Percentiles rank a stretch among this genome's conserved stretches.
Evolutionary conservation across 2,113 vertebrate genomes (phyloP).

Genomic region (Phylloscopus whistleri): DNA sequence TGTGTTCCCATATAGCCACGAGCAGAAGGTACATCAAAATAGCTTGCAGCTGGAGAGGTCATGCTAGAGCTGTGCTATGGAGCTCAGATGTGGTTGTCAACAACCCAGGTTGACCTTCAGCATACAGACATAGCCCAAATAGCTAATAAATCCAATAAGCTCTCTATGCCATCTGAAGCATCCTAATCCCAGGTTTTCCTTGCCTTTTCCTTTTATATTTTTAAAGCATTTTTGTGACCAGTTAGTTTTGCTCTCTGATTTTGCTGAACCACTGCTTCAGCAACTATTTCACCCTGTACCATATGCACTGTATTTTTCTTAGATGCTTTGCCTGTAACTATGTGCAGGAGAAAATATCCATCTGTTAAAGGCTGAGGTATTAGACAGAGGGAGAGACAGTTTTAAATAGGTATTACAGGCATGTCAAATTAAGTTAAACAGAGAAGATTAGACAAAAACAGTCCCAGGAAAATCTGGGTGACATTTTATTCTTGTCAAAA

Average conservation of each 20-base stretch:
- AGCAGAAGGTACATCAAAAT: background rate
- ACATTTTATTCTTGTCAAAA: conserved; percentile 45
- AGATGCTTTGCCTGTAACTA: conserved; percentile 32
- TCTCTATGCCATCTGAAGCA: background rate
- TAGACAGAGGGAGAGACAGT: conserved; percentile 55
- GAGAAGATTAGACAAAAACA: conserved; percentile 30
- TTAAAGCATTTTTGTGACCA: background rate
- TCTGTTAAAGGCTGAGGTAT: conserved; percentile 41
- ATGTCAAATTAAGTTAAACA: conserved; percentile 67
- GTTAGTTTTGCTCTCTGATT: background rate
- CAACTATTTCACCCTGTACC: background rate
- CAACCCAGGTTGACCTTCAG: background rate
- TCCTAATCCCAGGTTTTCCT: background rate
- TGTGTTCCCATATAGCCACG: background rate
- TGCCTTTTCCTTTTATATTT: background rate
- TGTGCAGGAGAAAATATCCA: conserved; percentile 32
- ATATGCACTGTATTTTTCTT: conserved; percentile 36
- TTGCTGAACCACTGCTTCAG: conserved; percentile 13
- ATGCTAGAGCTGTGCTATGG: background rate
- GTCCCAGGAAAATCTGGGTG: conserved; percentile 15
- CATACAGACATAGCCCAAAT: background rate
- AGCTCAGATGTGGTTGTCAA: background rate
- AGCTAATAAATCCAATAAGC: background rate
- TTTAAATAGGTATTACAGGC: conserved; percentile 65
- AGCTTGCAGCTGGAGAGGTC: background rate